Percentiles rank a stretch among this genome's conserved stretches.
Evolutionary conservation across 1,140 invertebrate species (phyloP).

Genomic region (Agrilus planipennis): DNA sequence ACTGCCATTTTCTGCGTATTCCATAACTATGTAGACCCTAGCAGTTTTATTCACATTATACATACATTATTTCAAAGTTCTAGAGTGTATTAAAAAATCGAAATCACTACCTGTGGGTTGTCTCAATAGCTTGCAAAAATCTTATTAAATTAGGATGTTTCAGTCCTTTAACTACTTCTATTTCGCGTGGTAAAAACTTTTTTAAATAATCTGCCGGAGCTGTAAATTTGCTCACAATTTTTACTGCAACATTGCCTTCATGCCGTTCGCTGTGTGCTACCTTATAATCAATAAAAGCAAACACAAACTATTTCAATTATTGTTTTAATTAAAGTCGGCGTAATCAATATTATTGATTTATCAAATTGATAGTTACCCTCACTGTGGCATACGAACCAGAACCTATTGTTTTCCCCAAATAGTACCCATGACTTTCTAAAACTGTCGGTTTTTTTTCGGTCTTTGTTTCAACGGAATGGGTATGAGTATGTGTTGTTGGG

Average conservation of each 20-base stretch:
- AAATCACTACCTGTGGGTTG: constrained; percentile 52
- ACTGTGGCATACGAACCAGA: constrained; percentile 73
- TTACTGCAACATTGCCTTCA: constrained; percentile 67
- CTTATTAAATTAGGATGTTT: constrained; percentile 68
- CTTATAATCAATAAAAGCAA: constrained; percentile 35
- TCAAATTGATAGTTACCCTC: constrained; percentile 38
- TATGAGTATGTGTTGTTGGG: constrained; percentile 12
- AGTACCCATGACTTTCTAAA: constrained; percentile 67
- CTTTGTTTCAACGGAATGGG: constrained; percentile 10
- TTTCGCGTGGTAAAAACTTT: constrained; percentile 78
- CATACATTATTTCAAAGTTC: neutral
- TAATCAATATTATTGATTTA: neutral
- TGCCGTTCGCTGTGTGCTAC: constrained; percentile 61
- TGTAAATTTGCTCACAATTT: constrained; percentile 76
- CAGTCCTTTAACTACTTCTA: constrained; percentile 68
- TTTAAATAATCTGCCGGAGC: constrained; percentile 68
- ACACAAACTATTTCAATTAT: constrained; percentile 12
- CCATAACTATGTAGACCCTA: constrained; percentile 74
- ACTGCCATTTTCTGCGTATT: constrained; percentile 66
- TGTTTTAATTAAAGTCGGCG: neutral
- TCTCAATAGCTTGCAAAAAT: constrained; percentile 72
- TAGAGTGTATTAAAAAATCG: constrained; percentile 1
- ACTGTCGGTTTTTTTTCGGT: constrained; percentile 39
- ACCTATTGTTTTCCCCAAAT: constrained; percentile 62
- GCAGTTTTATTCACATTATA: constrained; percentile 4